These are phyloP conservation scores for Setipinna tenuifilis DNA, from an alignment of 2,797 vertebrate species.

Conservation along the genomic window DNA sequence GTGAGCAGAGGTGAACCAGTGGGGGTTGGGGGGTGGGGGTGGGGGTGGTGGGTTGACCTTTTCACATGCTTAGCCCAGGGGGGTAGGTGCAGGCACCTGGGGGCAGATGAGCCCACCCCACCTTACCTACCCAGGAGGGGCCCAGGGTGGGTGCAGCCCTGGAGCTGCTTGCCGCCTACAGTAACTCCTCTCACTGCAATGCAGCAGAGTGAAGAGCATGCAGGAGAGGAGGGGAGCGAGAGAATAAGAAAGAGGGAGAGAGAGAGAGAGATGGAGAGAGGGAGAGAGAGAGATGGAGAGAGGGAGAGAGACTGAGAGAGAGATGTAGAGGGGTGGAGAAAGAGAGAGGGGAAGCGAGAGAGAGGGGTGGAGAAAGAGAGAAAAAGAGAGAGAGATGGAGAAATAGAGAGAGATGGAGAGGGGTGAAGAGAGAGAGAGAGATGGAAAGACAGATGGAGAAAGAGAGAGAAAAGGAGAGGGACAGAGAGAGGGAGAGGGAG, in stretches of 20 bases:
- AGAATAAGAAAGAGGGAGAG: background rate
- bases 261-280: background rate
- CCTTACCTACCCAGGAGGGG: no score
- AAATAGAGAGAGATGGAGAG: background rate
- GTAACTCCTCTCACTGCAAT: constrained; percentile 70
- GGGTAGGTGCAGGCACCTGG: background rate
- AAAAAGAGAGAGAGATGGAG: background rate
- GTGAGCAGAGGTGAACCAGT: background rate
- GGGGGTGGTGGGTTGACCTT: constrained; percentile 72
- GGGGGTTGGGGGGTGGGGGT: constrained; percentile 34
- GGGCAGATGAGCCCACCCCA: background rate
- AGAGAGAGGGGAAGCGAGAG: no score
- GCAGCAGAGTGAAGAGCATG: constrained; percentile 73
- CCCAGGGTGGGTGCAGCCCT: background rate
- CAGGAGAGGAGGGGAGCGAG: constrained; percentile 37
- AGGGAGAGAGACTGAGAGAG: background rate
- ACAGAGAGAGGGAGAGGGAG: background rate
- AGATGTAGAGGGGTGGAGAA: background rate
- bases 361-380: background rate
- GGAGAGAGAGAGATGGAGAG: background rate
- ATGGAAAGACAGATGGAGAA: background rate
- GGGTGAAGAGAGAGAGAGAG: background rate
- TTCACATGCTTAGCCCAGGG: background rate
- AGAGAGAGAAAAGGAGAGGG: background rate
- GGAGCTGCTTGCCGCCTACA: background rate